These are phyloP conservation scores for Apotomis betuletana DNA, from an alignment of 2,888 invertebrate species.

Conservation along the genomic window DNA sequence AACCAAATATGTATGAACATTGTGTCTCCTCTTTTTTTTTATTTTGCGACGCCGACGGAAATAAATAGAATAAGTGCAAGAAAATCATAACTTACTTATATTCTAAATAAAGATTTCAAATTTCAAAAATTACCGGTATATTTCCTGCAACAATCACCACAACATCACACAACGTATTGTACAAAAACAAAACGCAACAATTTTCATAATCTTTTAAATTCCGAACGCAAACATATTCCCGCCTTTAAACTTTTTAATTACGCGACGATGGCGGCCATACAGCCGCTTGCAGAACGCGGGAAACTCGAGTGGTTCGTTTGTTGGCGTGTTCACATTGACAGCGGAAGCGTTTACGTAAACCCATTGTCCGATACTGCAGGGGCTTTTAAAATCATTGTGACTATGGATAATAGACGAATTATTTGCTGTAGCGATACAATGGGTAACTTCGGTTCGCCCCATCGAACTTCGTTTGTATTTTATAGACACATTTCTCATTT, in stretches of 20 bases:
- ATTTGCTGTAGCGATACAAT: conserved; percentile 28
- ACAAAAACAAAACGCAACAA: conserved; percentile 12
- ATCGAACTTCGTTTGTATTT: not conserved
- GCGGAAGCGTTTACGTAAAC: conserved; percentile 39
- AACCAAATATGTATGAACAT: too few relatives aligned
- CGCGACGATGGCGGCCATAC: conserved; percentile 9
- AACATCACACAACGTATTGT: conserved; percentile 4
- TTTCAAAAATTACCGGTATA: conserved; percentile 5
- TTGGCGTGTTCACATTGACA: conserved; percentile 20
- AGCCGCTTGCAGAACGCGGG: conserved; percentile 39
- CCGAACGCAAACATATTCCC: conserved; percentile 30
- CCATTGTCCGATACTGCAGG: conserved; percentile 27
- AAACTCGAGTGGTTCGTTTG: conserved; percentile 38
- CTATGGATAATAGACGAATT: conserved; percentile 4
- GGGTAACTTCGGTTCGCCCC: conserved; percentile 4
- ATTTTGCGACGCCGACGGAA: too few relatives aligned
- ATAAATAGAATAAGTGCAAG: too few relatives aligned
- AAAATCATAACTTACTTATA: too few relatives aligned
- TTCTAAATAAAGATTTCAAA: not conserved
- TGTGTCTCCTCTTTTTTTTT: too few relatives aligned
- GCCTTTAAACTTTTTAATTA: conserved; percentile 33
- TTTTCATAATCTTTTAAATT: conserved; percentile 16
- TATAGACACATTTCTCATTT: not conserved
- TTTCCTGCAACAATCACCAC: not conserved
- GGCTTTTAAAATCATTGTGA: conserved; percentile 37